Base-by-base conservation (phyloP, 2,888 invertebrate species). In the Erebia ligea region DNA sequence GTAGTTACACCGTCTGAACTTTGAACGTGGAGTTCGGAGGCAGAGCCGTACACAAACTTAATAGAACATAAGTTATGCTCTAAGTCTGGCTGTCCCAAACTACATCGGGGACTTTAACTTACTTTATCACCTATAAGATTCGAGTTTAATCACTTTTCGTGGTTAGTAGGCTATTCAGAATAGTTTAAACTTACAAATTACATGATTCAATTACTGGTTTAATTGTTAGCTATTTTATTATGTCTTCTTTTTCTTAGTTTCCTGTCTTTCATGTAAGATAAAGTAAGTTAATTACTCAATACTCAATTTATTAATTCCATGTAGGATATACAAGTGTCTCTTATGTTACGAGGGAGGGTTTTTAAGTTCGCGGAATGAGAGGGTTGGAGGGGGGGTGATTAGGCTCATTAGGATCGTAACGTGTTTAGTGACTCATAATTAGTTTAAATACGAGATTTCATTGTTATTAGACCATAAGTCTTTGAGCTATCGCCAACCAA, bases 1-100 rank as follows among this genome's bases (percentile, higher is more conserved):
- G 45, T 19, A 62, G 45, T 8, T 17, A 59, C 61, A 19, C 45
- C 62, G 19, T 48, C 48, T 62, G 62, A 62, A 62, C 62, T 62
- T 48, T 25, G 62, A 48, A 48, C 45, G 61, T 13, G 15, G 42
- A 40, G 25, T 17, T 59, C 17, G 40, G 11, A 59, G 59, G 61
- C 21, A 48, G 11, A 52, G 4, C 25, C 40, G 54, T 19, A 64
- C 64, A 40, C 40, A 64, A 64, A 64, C 52, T 54, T 64, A 54
- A 64, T 64, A 54, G 34, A 64, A 64, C 54, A 64, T 64, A 64
- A 64, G 52, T 64, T 64, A 64, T 17, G 64, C 34, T 11, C 52
- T 0, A 64, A 52, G 52, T 54, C 52, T 15, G 52, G 34, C 52
- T 54, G 52, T 54, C 54, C 52, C 34, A 19, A 64, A 52, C 64